Base-by-base conservation (phyloP, 2,888 invertebrate species). In the Amphipoea oculea region DNA sequence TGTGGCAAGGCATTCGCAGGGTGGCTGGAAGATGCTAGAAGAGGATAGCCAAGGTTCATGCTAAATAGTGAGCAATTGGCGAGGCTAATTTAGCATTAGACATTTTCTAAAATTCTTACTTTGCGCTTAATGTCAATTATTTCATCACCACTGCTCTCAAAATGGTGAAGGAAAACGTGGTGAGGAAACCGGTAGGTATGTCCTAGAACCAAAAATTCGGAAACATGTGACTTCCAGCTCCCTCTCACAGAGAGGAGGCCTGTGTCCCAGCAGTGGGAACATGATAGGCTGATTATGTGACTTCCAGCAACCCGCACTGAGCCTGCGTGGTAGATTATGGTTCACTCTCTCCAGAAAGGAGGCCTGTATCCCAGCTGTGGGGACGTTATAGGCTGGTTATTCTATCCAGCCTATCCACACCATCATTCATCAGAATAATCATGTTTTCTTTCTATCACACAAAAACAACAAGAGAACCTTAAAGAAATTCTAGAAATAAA, bases 381-480 rank as follows among this genome's bases (percentile, higher is more conserved):
- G 6, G 48, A 20, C 0, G 29, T 40, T 40, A 23, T 5, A 48
- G 1, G 14, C 57, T 23, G 23, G 57, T 23, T 57, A 23, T 57
- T 23, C 23, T 70, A 14, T 2, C 7, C 7, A 68, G 29, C 20
- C 36, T 54, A 23, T 54, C 36, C 51, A 69, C 20, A 45, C 45
- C 51, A 51, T 12, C 9, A 54, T 36, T 36, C 4, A 36, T 14
- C 14, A 70, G 17, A 54, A 54, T 17, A 54, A 40, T 45, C 11
- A 54, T 6, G 14, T 71, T 45, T 74, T 45, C 54, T 45, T 63
- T 63, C 11, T 20, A 45, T 6, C 36, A n/a, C 29, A 40, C 0
- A 51, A 51, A 67, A 81, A n/a, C 57, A 69, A 29, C 57, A 69
- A 29, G 48, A 63, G 29, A 7, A 36, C 9, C 5, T 48, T 72